Evolutionary conservation across 1,140 invertebrate species (phyloP).

Genomic region (Rhagoletis pomonella): DNA sequence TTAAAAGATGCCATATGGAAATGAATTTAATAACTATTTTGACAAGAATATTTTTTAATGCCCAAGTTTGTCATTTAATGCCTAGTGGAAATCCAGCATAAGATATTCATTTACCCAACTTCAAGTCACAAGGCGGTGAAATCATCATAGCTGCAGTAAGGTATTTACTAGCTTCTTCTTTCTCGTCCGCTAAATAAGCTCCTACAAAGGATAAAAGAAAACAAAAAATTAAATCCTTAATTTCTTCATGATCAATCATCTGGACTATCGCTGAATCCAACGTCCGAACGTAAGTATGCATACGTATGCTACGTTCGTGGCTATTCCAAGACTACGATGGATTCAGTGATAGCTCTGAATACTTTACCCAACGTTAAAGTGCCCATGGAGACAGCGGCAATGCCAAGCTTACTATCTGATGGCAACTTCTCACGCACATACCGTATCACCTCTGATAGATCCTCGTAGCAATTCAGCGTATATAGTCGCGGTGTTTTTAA

Average conservation of each 20-base stretch:
- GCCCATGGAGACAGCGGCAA: slow-evolving; percentile 88
- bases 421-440: slow-evolving; percentile 80
- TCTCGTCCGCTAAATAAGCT: slow-evolving; percentile 82
- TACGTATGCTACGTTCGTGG: no score
- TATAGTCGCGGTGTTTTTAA: slow-evolving; percentile 87
- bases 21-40: no score
- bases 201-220: slow-evolving; percentile 73
- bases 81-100: no score
- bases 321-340: no score
- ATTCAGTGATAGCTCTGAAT: no score
- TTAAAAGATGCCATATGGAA: no score
- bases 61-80: no score
- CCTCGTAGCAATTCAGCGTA: slow-evolving; percentile 85
- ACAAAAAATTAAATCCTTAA: no score
- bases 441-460: slow-evolving; percentile 82
- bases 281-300: no score
- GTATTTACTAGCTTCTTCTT: slow-evolving; percentile 75
- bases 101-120: slow-evolving; percentile 79
- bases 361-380: slow-evolving; percentile 75
- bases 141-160: slow-evolving; percentile 84
- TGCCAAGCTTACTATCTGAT: slow-evolving; percentile 78
- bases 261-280: no score
- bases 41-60: no score
- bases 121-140: slow-evolving; percentile 87
- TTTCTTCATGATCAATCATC: no score